phyloP scores from a whole-genome alignment of 2,113 vertebrate species.

The Thomomys bottae region DNA sequence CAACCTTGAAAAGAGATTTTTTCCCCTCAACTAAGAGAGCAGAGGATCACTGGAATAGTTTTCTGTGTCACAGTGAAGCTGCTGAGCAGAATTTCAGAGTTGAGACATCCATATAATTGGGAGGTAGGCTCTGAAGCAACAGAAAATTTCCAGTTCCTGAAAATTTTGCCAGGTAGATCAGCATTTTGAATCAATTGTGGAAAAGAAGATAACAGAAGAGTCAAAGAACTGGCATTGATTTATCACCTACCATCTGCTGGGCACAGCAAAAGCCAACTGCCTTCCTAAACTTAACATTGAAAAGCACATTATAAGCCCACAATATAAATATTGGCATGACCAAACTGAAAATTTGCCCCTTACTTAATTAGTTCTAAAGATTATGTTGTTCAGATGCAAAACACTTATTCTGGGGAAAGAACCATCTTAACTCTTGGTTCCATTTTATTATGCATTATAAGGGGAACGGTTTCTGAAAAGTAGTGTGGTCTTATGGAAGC shows the following conservation, averaged over 20 bases:
- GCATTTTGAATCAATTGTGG: background rate
- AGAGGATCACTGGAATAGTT: background rate
- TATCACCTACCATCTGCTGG: background rate
- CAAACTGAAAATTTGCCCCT: background rate
- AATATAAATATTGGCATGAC: background rate
- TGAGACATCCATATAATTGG: background rate
- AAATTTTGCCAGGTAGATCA: background rate
- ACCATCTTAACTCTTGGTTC: background rate
- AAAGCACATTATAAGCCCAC: background rate
- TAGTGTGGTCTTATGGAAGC: background rate
- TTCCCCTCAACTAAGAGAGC: background rate
- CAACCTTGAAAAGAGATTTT: slow-evolving; percentile 28
- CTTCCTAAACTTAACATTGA: background rate
- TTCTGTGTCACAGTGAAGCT: background rate
- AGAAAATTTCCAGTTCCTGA: background rate
- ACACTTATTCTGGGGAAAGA: background rate
- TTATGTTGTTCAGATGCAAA: background rate
- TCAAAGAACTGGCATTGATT: background rate
- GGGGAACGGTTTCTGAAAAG: background rate
- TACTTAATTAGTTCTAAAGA: background rate
- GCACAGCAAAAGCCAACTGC: background rate
- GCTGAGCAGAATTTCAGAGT: background rate
- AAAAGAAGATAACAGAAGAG: background rate
- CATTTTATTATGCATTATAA: background rate
- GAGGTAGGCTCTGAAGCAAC: background rate